Base-by-base conservation (phyloP, 2,797 vertebrate genomes). In the Peromyscus aztecus region DNA sequence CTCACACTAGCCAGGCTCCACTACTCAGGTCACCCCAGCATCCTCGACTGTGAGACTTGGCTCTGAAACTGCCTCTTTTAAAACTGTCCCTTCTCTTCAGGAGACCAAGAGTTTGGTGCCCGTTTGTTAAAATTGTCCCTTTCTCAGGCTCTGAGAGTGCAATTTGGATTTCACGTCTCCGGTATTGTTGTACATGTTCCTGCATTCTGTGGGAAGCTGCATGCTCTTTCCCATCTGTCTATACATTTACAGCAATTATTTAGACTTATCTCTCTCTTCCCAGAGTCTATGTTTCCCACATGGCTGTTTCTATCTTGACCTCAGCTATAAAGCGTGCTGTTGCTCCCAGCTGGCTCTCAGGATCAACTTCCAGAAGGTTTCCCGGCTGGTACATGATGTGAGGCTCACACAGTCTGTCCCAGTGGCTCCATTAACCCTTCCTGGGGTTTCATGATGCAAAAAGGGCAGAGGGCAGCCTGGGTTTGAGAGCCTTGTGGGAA, bases 131-230 rank as follows among this genome's bases (percentile, higher is more conserved):
- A 24, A n/a, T 69, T 7, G 27, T 19, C 55, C 10, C 67, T 9
- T 92, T 94, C 78, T 83, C 21, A 31, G 59, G 6, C 10, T 55
- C 40, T 37, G 6, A 49, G 69, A 86, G 83, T 55, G 34, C 49
- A 78, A 63, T 93, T 65, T 95, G 37, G 76, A 57, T 40, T 90
- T 89, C 63, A 75, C 6, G 59, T 91, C 31, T 82, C 31, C 23
- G 5, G 93, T 92, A 82, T 63, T 91, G 80, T 63, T 84, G n/a
- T 43, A 6, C 80, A 59, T 81, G 29, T 85, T 93, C 95, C 83
- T 90, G 77, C 6, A 86, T 69, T 61, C 43, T 23, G 27, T 91
- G 24, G 73, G 59, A 63, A 89, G 52, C 52, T 2, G 14, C 34
- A 88, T 11, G 46, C 12, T 49, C 49, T 43, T 67, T 67, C 82